Evolutionary conservation across 1,140 invertebrate genomes (phyloP).

Genomic region (Lepidostoma basale): DNA sequence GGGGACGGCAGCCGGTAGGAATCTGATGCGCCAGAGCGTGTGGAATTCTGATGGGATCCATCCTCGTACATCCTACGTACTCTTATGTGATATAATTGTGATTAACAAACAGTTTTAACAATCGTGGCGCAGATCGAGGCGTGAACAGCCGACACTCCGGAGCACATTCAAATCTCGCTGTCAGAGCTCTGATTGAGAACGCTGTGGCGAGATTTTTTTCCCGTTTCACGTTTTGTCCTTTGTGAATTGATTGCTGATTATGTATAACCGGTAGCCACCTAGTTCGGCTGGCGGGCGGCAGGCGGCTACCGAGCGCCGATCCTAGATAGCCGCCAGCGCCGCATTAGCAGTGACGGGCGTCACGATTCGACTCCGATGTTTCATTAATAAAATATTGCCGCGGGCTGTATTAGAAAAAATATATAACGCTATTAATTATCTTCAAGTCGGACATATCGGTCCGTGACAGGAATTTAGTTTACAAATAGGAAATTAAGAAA

Average conservation of each 20-base stretch:
- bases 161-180: too few relatives aligned
- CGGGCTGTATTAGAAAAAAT: neutral
- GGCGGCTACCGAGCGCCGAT: neutral
- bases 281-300: neutral
- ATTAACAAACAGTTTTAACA: too few relatives aligned
- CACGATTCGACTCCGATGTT: conserved; percentile 13
- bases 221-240: neutral
- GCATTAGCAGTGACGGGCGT: conserved; percentile 6
- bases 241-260: neutral
- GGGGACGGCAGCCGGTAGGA: too few relatives aligned
- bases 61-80: too few relatives aligned
- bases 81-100: too few relatives aligned
- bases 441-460: conserved; percentile 1
- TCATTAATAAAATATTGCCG: conserved; percentile 6
- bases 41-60: too few relatives aligned
- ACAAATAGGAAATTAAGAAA: conserved; percentile 13
- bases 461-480: conserved; percentile 19
- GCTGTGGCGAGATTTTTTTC: too few relatives aligned
- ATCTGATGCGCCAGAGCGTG: too few relatives aligned
- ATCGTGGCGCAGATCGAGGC: too few relatives aligned
- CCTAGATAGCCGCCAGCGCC: conserved; percentile 1
- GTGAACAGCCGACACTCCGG: too few relatives aligned
- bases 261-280: neutral
- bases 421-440: conserved; percentile 17
- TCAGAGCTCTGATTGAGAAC: too few relatives aligned